These are phyloP conservation scores for Andricus grossulariae DNA, from an alignment of 1,140 invertebrate species.

Conservation along the genomic window DNA sequence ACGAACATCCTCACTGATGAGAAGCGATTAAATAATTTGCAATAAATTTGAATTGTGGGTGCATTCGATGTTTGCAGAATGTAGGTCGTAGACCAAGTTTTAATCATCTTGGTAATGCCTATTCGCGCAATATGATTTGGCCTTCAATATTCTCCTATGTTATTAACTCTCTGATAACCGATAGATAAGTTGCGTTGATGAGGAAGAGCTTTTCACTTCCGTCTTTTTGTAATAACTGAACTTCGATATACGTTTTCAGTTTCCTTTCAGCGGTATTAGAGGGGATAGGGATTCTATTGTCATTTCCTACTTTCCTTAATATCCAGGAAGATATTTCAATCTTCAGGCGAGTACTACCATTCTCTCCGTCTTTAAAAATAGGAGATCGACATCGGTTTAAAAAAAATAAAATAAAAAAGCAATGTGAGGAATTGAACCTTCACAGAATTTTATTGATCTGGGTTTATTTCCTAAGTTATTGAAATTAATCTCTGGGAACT, in stretches of 20 bases:
- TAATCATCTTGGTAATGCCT: not conserved
- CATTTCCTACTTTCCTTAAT: conserved; percentile 8
- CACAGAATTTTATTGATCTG: too few species aligned
- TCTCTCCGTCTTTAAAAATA: too few species aligned
- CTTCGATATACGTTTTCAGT: conserved; percentile 11
- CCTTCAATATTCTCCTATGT: not conserved
- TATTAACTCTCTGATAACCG: not conserved
- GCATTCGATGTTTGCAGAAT: too few species aligned
- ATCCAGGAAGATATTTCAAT: conserved; percentile 24
- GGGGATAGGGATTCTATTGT: conserved; percentile 2
- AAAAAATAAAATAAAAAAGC: too few species aligned
- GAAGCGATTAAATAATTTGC: not conserved
- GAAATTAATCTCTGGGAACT: too few species aligned
- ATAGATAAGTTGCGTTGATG: conserved; percentile 5
- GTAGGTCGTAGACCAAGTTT: not conserved
- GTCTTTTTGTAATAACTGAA: conserved; percentile 1
- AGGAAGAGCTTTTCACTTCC: conserved; percentile 8
- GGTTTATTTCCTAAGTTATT: too few species aligned
- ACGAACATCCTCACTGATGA: not conserved
- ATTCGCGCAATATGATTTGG: not conserved
- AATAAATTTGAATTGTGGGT: not conserved
- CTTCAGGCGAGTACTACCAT: not conserved
- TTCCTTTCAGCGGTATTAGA: conserved; percentile 20
- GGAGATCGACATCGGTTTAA: too few species aligned
- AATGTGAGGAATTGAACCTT: too few species aligned